Evolutionary conservation across 1,140 invertebrate genomes (phyloP).

Genomic region (Sarcophaga peregrina): DNA sequence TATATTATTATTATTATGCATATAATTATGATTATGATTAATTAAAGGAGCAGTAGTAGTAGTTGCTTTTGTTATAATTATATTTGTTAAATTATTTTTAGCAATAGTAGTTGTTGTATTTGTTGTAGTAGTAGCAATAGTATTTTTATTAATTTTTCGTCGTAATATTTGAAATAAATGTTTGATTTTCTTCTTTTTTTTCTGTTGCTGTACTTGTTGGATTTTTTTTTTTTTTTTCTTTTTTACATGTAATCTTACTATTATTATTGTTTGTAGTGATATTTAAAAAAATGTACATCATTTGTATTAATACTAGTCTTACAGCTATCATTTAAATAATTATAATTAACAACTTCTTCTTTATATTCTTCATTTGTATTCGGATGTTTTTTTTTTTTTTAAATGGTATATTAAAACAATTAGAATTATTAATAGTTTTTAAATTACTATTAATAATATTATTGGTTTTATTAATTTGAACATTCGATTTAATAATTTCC

Average conservation of each 20-base stretch:
- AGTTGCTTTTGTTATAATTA: conserved; percentile 29
- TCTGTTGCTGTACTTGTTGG: background rate
- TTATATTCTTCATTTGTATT: no score
- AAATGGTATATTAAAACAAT: conserved; percentile 17
- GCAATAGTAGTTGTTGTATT: conserved; percentile 24
- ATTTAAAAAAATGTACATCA: conserved; percentile 43
- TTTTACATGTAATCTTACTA: background rate
- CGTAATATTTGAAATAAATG: conserved; percentile 32
- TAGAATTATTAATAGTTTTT: background rate
- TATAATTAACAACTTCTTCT: background rate
- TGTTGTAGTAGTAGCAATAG: conserved; percentile 28
- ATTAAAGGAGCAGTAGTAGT: conserved; percentile 16
- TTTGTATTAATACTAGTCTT: conserved; percentile 42
- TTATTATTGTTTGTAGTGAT: conserved; percentile 29
- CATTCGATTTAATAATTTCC: conserved; percentile 12
- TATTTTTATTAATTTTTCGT: conserved; percentile 15
- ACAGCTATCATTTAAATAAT: conserved; percentile 31
- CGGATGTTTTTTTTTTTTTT: background rate
- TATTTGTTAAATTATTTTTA: conserved; percentile 13
- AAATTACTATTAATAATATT: background rate
- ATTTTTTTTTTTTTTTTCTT: no score
- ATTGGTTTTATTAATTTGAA: conserved; percentile 19
- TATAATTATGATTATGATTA: conserved; percentile 15
- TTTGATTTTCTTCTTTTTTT: background rate
- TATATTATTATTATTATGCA: conserved; percentile 1